Percentiles rank a stretch among this genome's conserved stretches.
These are phyloP conservation scores for Notarius lentiginosus DNA, from an alignment of 2,113 vertebrate genomes.

Conservation along the genomic window DNA sequence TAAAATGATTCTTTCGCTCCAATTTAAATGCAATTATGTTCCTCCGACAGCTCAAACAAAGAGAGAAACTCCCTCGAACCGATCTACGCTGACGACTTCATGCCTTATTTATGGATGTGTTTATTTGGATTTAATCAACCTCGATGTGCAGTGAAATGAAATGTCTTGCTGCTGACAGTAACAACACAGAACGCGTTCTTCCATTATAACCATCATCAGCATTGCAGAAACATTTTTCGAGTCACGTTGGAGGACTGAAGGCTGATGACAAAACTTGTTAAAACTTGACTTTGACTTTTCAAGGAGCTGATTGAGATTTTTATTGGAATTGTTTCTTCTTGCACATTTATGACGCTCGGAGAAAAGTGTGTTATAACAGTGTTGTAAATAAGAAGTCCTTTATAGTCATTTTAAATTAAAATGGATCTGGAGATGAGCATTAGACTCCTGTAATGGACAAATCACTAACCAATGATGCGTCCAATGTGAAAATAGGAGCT, in stretches of 20 bases:
- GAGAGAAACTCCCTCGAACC: not conserved
- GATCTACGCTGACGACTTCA: not conserved
- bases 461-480: not conserved
- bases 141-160: not conserved
- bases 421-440: too few species aligned
- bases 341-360: not conserved
- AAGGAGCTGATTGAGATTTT: not conserved
- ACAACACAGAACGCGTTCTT: not conserved
- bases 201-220: not conserved
- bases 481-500: not conserved
- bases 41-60: not conserved
- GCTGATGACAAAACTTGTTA: not conserved
- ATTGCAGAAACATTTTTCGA: not conserved
- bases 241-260: not conserved
- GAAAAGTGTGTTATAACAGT: not conserved
- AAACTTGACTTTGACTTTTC: not conserved
- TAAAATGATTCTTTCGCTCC: not conserved
- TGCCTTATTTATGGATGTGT: not conserved
- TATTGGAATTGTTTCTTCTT: not conserved
- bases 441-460: not conserved
- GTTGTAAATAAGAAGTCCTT: not conserved
- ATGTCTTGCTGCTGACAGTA: not conserved
- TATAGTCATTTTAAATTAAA: not conserved
- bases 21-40: constrained; percentile 12
- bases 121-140: constrained; percentile 24